A percentile compares a stretch with the other conserved stretches of the same genome.
Conservation (phyloP, 2,797 vertebrate genomes). For the Danio tinwini region DNA sequence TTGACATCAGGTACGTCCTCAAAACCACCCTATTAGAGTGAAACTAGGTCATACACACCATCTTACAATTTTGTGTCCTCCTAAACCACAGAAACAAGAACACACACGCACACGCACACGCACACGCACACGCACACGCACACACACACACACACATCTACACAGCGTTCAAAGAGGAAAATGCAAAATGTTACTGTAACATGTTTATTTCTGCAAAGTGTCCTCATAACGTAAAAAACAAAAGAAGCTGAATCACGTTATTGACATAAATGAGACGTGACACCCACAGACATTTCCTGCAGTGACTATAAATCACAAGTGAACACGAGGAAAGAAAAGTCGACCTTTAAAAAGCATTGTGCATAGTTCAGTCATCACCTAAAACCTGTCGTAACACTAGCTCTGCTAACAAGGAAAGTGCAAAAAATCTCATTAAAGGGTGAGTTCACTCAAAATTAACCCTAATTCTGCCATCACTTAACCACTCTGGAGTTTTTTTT, state of each 20-base stretch:
- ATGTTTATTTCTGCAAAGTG: not conserved
- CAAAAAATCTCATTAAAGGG: slow-evolving; percentile 74
- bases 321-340: slow-evolving; percentile 66
- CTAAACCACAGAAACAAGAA: too few relatives aligned
- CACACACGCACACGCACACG: too few relatives aligned
- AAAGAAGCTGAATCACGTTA: slow-evolving; percentile 36
- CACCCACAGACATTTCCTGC: slow-evolving; percentile 64
- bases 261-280: slow-evolving; percentile 71
- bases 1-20: too few relatives aligned
- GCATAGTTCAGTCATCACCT: slow-evolving; percentile 77
- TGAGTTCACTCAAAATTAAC: too few relatives aligned
- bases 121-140: too few relatives aligned
- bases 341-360: slow-evolving; percentile 82
- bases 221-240: not conserved
- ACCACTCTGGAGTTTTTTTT: too few relatives aligned
- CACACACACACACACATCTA: not conserved
- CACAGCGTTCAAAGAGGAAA: not conserved
- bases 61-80: too few relatives aligned
- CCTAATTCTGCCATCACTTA: too few relatives aligned
- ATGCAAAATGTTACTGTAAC: not conserved
- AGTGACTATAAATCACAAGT: slow-evolving; percentile 77
- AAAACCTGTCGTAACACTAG: slow-evolving; percentile 67
- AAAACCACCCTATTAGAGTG: too few relatives aligned
- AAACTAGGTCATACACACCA: too few relatives aligned
- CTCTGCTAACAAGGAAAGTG: slow-evolving; percentile 81